phyloP scores from a whole-genome alignment of 2,888 invertebrate genomes.

The Xylocampa areola region DNA sequence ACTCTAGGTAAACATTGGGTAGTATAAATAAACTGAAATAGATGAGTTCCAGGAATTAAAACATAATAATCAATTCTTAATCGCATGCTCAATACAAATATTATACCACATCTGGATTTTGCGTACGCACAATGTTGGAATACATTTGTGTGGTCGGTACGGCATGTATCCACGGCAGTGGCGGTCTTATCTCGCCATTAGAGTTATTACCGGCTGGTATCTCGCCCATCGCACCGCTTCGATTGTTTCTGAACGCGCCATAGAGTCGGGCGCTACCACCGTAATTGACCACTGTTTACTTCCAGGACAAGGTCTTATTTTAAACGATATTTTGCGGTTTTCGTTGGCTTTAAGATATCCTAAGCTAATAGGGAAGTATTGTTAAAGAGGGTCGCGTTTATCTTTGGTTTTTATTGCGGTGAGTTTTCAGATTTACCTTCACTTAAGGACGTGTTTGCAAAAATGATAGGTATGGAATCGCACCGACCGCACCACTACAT shows the following conservation, averaged over 20 bases:
- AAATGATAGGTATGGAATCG: too few relatives aligned
- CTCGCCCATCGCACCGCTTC: constrained; percentile 88
- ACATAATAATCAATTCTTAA: constrained; percentile 4
- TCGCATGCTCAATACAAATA: constrained; percentile 3
- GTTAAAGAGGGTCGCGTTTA: constrained; percentile 61
- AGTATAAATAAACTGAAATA: not conserved
- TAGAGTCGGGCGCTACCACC: constrained; percentile 82
- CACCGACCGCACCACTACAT: too few relatives aligned
- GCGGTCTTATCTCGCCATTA: constrained; percentile 88
- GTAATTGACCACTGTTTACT: constrained; percentile 90
- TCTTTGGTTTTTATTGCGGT: constrained; percentile 47
- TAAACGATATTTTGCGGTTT: constrained; percentile 79
- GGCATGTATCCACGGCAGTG: constrained; percentile 77
- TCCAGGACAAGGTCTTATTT: constrained; percentile 84
- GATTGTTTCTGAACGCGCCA: constrained; percentile 88
- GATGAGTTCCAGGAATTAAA: not conserved
- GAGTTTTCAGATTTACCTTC: constrained; percentile 18
- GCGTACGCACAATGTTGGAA: constrained; percentile 73
- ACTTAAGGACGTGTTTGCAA: too few relatives aligned
- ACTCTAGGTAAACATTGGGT: too few relatives aligned
- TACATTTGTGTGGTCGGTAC: constrained; percentile 70
- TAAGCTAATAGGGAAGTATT: constrained; percentile 67
- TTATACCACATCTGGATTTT: constrained; percentile 74
- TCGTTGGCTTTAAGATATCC: constrained; percentile 65
- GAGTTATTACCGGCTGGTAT: constrained; percentile 88